phyloP scores from a whole-genome alignment of 2,797 vertebrate species.

The Aquila chrysaetos region DNA sequence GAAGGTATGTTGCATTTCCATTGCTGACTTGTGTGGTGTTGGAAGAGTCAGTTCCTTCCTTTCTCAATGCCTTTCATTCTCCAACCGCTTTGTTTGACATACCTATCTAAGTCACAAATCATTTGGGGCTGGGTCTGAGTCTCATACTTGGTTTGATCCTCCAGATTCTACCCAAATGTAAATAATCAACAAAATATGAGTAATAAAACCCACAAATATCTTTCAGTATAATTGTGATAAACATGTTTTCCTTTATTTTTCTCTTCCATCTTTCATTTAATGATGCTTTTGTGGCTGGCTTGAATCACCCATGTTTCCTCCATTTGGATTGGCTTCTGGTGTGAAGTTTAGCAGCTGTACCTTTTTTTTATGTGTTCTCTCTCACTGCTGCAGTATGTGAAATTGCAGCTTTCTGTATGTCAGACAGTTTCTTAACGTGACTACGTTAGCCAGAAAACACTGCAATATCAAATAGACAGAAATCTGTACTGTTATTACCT shows the following conservation, averaged over 20 bases:
- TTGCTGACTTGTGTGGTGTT: not conserved
- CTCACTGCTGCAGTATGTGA: constrained; percentile 18
- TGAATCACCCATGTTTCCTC: not conserved
- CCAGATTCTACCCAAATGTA: not conserved
- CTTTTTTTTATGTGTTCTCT: constrained; percentile 24
- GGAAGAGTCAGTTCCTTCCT: not conserved
- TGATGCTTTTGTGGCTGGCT: not conserved
- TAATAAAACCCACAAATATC: not conserved
- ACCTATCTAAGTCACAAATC: fast-evolving
- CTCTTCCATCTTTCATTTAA: not conserved
- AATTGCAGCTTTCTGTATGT: not conserved
- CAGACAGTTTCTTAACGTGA: constrained; percentile 4
- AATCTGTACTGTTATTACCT: not conserved
- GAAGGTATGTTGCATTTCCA: not conserved
- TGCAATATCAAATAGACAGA: not conserved
- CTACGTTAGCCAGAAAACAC: not conserved
- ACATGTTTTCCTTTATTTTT: not conserved
- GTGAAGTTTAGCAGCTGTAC: constrained; percentile 43
- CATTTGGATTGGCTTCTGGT: not conserved
- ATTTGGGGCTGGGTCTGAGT: not conserved
- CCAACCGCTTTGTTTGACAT: not conserved
- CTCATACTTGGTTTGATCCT: not conserved
- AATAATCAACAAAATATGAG: not conserved
- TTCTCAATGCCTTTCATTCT: not conserved
- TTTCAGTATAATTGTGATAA: not conserved